Evolutionary conservation across 2,888 invertebrate genomes (phyloP).

Genomic region (Schrankia costaestrigalis): DNA sequence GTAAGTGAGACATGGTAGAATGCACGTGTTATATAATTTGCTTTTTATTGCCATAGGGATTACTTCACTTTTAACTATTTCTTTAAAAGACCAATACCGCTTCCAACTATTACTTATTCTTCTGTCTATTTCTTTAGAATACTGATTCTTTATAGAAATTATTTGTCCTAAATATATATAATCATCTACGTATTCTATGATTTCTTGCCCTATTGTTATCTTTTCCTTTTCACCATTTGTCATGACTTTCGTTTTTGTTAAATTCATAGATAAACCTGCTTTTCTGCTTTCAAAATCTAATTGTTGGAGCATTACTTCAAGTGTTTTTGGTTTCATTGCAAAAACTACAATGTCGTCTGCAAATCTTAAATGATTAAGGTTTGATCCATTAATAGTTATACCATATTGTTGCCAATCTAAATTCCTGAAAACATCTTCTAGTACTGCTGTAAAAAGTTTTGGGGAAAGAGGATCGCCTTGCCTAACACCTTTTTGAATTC

Average conservation of each 20-base stretch:
- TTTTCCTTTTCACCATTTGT: slow-evolving; percentile 1
- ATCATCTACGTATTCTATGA: slow-evolving; percentile 5
- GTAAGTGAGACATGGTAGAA: slow-evolving; percentile 8
- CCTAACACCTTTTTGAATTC: slow-evolving; percentile 15
- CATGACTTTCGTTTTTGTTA: slow-evolving; percentile 1
- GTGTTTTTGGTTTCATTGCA: neutral
- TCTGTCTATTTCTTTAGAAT: slow-evolving; percentile 3
- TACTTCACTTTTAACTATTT: slow-evolving; percentile 4
- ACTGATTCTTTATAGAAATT: neutral
- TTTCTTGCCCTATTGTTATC: neutral
- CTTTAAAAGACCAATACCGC: slow-evolving; percentile 6
- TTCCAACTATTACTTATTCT: slow-evolving; percentile 8
- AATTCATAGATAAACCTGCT: slow-evolving; percentile 1
- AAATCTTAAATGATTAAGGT: slow-evolving; percentile 8
- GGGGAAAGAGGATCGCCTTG: slow-evolving; percentile 24
- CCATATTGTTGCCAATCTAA: slow-evolving; percentile 7
- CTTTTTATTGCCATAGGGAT: slow-evolving; percentile 1
- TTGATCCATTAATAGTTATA: slow-evolving; percentile 4
- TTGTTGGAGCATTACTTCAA: neutral
- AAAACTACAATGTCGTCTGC: slow-evolving; percentile 9
- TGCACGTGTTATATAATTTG: slow-evolving; percentile 2
- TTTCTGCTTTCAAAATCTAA: slow-evolving; percentile 1
- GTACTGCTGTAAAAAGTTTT: slow-evolving; percentile 16
- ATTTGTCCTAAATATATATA: slow-evolving; percentile 9
- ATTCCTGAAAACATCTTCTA: slow-evolving; percentile 2